Evolutionary conservation across 2,888 invertebrate species (phyloP).

Genomic region (Plebejus anna): DNA sequence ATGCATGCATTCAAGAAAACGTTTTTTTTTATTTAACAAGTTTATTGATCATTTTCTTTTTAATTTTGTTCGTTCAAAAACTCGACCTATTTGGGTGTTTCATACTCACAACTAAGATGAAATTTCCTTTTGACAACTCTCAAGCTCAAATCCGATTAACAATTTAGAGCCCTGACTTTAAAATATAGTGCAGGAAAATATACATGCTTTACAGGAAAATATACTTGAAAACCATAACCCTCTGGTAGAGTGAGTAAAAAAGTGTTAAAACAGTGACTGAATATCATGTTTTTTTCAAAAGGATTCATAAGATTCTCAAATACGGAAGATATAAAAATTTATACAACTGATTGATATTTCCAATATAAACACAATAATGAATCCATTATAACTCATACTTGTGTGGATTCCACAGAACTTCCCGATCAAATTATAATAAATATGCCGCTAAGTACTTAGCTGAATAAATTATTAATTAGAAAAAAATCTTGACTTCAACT

Average conservation of each 20-base stretch:
- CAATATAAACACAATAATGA: slow-evolving; percentile 11
- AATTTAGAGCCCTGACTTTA: too few relatives aligned
- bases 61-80: too few relatives aligned
- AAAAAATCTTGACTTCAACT: slow-evolving; percentile 16
- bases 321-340: slow-evolving; percentile 10
- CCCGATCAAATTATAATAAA: slow-evolving; percentile 14
- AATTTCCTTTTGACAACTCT: too few relatives aligned
- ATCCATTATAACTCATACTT: slow-evolving; percentile 16
- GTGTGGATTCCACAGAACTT: slow-evolving; percentile 19
- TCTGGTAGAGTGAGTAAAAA: background rate
- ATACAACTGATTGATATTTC: slow-evolving; percentile 11
- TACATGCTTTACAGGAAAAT: too few relatives aligned
- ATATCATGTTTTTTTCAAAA: background rate
- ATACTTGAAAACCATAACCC: too few relatives aligned
- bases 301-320: background rate
- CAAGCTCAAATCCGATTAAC: too few relatives aligned
- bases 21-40: too few relatives aligned
- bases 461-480: slow-evolving; percentile 10
- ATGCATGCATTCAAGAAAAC: too few relatives aligned
- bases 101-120: too few relatives aligned
- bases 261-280: background rate
- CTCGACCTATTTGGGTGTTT: too few relatives aligned
- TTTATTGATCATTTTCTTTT: too few relatives aligned
- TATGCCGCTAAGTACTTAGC: background rate
- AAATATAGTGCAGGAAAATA: too few relatives aligned